phyloP scores from a whole-genome alignment of 1,140 invertebrate genomes.

The Eufriesea mexicana region DNA sequence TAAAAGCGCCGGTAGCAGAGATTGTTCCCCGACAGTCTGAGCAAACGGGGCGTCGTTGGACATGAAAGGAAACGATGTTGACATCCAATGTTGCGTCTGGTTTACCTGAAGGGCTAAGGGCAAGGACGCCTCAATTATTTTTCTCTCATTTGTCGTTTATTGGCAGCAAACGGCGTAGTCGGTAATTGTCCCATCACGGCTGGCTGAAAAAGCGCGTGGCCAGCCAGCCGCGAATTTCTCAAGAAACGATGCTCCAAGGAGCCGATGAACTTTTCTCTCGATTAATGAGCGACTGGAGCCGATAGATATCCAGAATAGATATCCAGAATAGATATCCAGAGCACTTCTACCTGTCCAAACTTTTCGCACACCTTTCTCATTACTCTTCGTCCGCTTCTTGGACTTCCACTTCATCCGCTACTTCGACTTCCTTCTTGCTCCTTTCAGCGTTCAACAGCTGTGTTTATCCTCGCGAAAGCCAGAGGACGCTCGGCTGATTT shows the following conservation, averaged over 20 bases:
- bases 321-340: no score
- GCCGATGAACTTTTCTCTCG: conserved; percentile 42
- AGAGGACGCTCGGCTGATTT: background rate
- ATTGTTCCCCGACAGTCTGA: background rate
- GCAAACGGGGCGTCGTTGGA: background rate
- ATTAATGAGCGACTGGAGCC: background rate
- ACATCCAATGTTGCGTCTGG: background rate
- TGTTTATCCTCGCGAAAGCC: background rate
- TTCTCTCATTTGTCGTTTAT: conserved; percentile 60
- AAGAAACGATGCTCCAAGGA: conserved; percentile 28
- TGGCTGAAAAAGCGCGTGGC: conserved; percentile 37
- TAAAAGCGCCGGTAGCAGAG: background rate
- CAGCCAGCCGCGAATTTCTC: conserved; percentile 58
- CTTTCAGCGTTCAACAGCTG: background rate
- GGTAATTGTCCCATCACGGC: conserved; percentile 54
- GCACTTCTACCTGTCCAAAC: no score
- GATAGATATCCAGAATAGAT: no score
- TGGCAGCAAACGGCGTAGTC: conserved; percentile 17
- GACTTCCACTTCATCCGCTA: no score
- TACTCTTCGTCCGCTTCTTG: background rate
- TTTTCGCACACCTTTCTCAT: background rate
- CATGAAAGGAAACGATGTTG: background rate
- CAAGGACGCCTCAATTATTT: conserved; percentile 38
- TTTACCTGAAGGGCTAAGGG: no score
- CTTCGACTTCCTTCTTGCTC: no score